A percentile compares a stretch with the other conserved stretches of the same genome.
phyloP scores from a whole-genome alignment of 2,113 vertebrate genomes.

The Tragulus kanchil region DNA sequence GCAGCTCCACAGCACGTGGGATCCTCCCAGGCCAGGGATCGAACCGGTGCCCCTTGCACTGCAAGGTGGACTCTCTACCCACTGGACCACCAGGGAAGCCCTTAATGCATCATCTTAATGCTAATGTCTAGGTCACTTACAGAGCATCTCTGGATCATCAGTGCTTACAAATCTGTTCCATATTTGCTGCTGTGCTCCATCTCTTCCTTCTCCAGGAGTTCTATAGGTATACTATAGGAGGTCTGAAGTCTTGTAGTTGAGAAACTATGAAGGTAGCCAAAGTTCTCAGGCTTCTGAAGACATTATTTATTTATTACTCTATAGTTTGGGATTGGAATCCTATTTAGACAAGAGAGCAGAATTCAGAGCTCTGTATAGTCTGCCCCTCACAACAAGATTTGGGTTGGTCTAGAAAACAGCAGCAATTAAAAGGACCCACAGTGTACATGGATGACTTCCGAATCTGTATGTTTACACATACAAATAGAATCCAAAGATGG shows the following conservation, averaged over 20 bases:
- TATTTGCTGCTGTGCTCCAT: fast-evolving
- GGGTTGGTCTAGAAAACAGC: background rate
- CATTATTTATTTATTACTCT: background rate
- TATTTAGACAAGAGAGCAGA: no score
- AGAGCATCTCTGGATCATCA: background rate
- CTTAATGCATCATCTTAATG: background rate
- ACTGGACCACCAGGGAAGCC: no score
- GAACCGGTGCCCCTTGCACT: no score
- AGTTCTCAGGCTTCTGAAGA: background rate
- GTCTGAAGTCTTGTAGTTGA: background rate
- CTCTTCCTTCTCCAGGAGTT: background rate
- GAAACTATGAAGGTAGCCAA: background rate
- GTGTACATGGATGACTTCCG: background rate
- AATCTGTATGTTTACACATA: background rate
- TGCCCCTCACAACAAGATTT: background rate
- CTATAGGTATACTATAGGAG: background rate
- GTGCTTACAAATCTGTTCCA: background rate
- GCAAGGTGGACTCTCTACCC: no score
- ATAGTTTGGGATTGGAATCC: background rate
- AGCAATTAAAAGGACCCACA: no score
- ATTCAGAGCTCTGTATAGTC: background rate
- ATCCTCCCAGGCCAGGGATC: no score
- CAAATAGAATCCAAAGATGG: background rate
- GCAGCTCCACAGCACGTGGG: no score
- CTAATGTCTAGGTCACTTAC: background rate